A percentile compares a stretch with the other conserved stretches of the same genome.
These are phyloP conservation scores for Plebejus argus DNA, from an alignment of 2,888 invertebrate species.

Conservation along the genomic window DNA sequence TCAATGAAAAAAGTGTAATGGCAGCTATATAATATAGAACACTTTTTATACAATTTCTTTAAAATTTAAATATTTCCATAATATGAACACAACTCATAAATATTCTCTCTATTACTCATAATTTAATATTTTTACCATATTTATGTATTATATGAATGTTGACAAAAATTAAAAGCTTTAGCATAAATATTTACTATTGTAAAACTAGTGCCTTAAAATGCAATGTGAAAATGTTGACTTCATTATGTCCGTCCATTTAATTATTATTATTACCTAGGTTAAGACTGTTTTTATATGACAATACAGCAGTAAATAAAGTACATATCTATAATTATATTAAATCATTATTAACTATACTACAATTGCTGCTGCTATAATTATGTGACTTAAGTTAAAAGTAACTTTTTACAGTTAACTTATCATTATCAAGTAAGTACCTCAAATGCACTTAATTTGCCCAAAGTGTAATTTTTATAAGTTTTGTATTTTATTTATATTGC, in stretches of 20 bases:
- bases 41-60: not conserved
- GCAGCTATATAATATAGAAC: not conserved
- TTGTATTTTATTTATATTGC: not conserved
- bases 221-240: not conserved
- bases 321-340: not conserved
- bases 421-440: not conserved
- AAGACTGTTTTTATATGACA: not conserved
- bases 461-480: not conserved
- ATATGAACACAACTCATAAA: not conserved
- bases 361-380: not conserved
- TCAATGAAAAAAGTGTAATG: not conserved
- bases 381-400: not conserved
- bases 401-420: not conserved
- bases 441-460: not conserved
- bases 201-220: constrained; percentile 3
- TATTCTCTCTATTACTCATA: not conserved
- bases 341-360: not conserved
- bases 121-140: not conserved
- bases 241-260: not conserved
- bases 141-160: not conserved
- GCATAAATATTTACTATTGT: not conserved
- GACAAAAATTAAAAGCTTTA: not conserved
- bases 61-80: not conserved
- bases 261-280: not conserved
- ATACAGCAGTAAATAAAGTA: not conserved